These are phyloP conservation scores for Manis javanica DNA, from an alignment of 2,797 vertebrate species.

Conservation along the genomic window DNA sequence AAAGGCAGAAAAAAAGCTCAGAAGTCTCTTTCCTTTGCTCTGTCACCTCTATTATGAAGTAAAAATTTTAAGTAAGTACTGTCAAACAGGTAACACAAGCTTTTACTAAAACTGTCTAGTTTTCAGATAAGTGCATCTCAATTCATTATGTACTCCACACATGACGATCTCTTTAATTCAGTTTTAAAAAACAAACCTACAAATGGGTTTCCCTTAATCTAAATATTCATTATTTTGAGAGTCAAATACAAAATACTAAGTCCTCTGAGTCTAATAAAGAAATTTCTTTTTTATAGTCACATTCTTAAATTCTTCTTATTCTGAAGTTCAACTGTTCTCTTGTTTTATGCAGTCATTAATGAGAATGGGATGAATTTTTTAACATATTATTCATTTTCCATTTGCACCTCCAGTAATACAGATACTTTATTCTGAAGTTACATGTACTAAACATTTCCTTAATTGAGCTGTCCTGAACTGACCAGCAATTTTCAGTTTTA, in stretches of 20 bases:
- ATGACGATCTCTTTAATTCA: not conserved
- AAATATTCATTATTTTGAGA: slow-evolving; percentile 28
- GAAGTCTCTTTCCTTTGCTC: not conserved
- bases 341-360: not conserved
- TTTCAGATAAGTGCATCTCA: slow-evolving; percentile 12
- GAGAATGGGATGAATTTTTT: not conserved
- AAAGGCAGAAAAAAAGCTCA: not conserved
- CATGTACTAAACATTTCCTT: not conserved
- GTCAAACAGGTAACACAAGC: slow-evolving; percentile 16
- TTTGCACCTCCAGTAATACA: not conserved
- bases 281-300: not conserved
- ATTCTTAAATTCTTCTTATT: not conserved
- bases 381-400: slow-evolving; percentile 57
- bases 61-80: slow-evolving; percentile 27
- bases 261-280: not conserved
- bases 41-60: not conserved
- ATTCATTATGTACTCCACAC: not conserved
- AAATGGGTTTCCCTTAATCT: not conserved
- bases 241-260: not conserved
- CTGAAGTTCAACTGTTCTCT: not conserved
- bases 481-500: slow-evolving; percentile 7
- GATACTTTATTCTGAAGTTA: slow-evolving; percentile 19
- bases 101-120: slow-evolving; percentile 4
- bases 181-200: not conserved
- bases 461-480: slow-evolving; percentile 25